Conservation (phyloP, 2,888 invertebrate species). For the Pherbina coryleti region DNA sequence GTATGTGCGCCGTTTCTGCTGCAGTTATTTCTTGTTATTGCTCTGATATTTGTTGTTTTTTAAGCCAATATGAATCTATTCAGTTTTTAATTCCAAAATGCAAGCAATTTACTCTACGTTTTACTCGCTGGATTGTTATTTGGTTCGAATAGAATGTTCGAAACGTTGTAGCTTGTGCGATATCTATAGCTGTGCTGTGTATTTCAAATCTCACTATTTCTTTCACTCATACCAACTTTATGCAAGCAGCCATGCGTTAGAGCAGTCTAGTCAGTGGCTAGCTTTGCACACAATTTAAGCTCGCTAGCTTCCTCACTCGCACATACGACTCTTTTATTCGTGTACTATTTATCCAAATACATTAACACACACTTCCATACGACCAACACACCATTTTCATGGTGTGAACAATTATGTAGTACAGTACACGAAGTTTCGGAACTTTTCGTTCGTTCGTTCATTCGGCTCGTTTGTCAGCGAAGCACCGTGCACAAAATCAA, state of each 20-base stretch:
- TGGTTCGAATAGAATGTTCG: not conserved
- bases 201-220: not conserved
- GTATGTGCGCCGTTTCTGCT: not conserved
- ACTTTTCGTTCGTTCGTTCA: constrained; percentile 39
- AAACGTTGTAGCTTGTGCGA: not conserved
- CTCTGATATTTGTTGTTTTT: not conserved
- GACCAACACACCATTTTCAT: constrained; percentile 7
- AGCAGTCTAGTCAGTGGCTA: not conserved
- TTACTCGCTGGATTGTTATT: not conserved
- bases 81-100: constrained; percentile 1
- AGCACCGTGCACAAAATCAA: constrained; percentile 41
- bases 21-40: not conserved
- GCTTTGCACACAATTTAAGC: not conserved
- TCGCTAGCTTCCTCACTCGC: not conserved
- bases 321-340: not conserved
- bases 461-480: constrained; percentile 32
- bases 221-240: constrained; percentile 9
- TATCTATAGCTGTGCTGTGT: not conserved
- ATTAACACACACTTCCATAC: constrained; percentile 13
- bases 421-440: constrained; percentile 46
- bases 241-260: not conserved
- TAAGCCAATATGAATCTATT: constrained; percentile 4
- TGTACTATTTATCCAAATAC: constrained; percentile 15
- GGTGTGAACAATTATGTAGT: constrained; percentile 41
- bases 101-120: not conserved